Percentiles rank a stretch among this genome's conserved stretches.
phyloP scores from a whole-genome alignment of 2,888 invertebrate genomes.

The Allacma fusca region DNA sequence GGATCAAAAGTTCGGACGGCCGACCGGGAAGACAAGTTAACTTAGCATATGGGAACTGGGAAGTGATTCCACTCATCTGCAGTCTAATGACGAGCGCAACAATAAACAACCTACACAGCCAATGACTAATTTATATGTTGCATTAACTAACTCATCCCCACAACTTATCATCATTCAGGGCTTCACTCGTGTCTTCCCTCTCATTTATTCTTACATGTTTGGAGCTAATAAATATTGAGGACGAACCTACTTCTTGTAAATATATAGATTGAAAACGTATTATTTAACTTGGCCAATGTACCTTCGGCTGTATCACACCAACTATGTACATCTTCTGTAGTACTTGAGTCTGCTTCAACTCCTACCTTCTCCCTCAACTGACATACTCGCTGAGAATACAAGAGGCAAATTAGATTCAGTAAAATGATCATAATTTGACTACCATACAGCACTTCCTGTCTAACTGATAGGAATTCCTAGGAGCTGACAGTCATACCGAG shows the following conservation, averaged over 20 bases:
- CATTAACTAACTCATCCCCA: neutral
- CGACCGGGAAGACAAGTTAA: constrained; percentile 21
- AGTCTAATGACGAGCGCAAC: neutral
- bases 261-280: neutral
- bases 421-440: too few species aligned
- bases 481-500: too few species aligned
- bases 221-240: neutral
- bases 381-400: too few species aligned
- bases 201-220: neutral
- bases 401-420: too few species aligned
- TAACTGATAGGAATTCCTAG: too few species aligned
- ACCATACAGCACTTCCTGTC: too few species aligned
- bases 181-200: neutral
- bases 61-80: constrained; percentile 19
- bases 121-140: constrained; percentile 31
- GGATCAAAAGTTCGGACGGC: neutral
- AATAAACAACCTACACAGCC: constrained; percentile 10
- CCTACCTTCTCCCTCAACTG: too few species aligned
- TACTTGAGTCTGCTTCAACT: too few species aligned
- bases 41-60: constrained; percentile 32
- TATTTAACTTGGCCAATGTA: neutral
- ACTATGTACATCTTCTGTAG: too few species aligned
- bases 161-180: constrained; percentile 15
- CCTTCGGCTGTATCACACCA: neutral
- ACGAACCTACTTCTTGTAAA: neutral